phyloP scores from a whole-genome alignment of 2,888 invertebrate species.

The Digitonthophagus gazella region DNA sequence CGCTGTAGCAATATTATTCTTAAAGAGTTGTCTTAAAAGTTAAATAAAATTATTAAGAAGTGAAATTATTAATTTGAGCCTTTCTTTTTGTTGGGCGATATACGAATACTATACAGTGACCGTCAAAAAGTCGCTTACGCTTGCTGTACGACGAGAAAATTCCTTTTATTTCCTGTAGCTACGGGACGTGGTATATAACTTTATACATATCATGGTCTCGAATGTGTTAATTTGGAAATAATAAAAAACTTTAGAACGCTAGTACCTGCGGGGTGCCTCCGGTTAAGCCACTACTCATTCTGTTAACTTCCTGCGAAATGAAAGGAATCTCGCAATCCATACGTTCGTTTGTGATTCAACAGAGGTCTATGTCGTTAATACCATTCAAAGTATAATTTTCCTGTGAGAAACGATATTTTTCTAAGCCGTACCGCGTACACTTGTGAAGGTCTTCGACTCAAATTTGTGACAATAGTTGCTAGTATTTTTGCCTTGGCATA shows the following conservation, averaged over 20 bases:
- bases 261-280: neutral
- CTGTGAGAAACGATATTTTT: slow-evolving; percentile 6
- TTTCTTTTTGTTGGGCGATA: too few species aligned
- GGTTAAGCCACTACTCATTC: neutral
- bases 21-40: too few species aligned
- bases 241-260: neutral
- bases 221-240: neutral
- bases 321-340: neutral
- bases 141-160: neutral
- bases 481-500: slow-evolving; percentile 23
- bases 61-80: too few species aligned
- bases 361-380: neutral
- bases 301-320: neutral
- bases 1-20: too few species aligned
- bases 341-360: neutral
- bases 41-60: too few species aligned
- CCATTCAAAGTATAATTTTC: slow-evolving; percentile 3
- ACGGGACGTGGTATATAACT: neutral
- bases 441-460: slow-evolving; percentile 19
- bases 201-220: neutral
- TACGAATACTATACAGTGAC: neutral
- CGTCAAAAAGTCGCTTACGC: neutral
- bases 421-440: slow-evolving; percentile 8
- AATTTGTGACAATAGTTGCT: slow-evolving; percentile 20
- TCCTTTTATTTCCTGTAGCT: neutral